Percentiles rank a stretch among this genome's conserved stretches.
phyloP scores from a whole-genome alignment of 2,113 vertebrate genomes.

The Channa maculata region DNA sequence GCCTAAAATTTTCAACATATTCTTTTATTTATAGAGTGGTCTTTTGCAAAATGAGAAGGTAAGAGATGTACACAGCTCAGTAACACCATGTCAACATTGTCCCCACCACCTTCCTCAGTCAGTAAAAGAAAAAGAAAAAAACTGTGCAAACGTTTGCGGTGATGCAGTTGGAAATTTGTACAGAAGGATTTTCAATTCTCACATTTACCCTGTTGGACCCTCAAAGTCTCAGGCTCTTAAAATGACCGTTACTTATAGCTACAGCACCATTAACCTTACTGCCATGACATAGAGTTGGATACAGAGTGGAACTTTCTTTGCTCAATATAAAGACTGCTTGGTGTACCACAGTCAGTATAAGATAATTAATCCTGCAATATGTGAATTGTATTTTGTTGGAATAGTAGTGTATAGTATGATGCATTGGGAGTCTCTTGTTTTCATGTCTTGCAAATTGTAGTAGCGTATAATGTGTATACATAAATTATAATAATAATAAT shows the following conservation, averaged over 20 bases:
- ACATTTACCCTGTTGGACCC: background rate
- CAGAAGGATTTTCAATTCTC: slow-evolving; percentile 30
- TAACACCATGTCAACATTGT: slow-evolving; percentile 95
- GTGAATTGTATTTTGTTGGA: background rate
- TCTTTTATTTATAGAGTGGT: slow-evolving; percentile 99
- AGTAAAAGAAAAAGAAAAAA: slow-evolving; percentile 63
- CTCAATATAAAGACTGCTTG: background rate
- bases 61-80: slow-evolving; percentile 96
- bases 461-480: background rate
- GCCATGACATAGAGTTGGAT: slow-evolving; percentile 14
- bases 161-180: slow-evolving; percentile 82
- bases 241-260: slow-evolving; percentile 53
- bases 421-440: background rate
- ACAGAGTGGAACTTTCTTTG: slow-evolving; percentile 1
- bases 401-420: background rate
- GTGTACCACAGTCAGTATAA: background rate
- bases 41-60: slow-evolving; percentile 99
- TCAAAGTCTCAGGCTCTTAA: slow-evolving; percentile 27
- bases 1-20: slow-evolving; percentile 99
- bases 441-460: background rate
- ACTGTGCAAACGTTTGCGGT: slow-evolving; percentile 58
- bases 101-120: slow-evolving; percentile 88
- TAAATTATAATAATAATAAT: background rate
- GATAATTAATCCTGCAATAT: background rate
- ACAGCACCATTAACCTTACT: slow-evolving; percentile 5